Percentiles rank a stretch among this genome's conserved stretches.
Conservation (phyloP, 2,797 vertebrate species). For the Graptemys geographica region DNA sequence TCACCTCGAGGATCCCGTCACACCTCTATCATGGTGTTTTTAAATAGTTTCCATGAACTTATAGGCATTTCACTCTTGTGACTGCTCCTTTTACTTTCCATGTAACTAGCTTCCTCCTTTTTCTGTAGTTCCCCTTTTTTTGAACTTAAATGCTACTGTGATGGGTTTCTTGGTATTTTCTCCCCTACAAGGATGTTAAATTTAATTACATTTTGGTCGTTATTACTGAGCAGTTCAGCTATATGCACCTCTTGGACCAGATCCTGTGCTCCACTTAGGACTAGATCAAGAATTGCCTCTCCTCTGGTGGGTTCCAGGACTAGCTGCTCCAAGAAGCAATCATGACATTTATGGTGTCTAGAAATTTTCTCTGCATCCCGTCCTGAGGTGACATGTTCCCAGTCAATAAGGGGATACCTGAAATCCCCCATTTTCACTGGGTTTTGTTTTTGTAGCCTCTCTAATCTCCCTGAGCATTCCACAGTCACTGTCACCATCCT, state of each 20-base stretch:
- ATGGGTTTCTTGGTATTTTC: not conserved
- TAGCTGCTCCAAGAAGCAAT: not conserved
- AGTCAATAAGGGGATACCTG: not conserved
- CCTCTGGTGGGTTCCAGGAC: not conserved
- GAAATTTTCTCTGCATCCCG: not conserved
- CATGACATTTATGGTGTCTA: not conserved
- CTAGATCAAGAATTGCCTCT: not conserved
- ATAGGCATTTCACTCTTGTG: not conserved
- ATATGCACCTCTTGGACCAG: not conserved
- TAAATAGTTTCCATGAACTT: not conserved
- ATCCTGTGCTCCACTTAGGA: not conserved
- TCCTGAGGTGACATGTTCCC: not conserved
- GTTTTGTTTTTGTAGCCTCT: not conserved
- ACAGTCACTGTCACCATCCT: not conserved
- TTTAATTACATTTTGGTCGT: not conserved
- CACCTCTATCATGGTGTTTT: not conserved
- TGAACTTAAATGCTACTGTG: not conserved
- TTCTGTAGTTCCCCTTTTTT: not conserved
- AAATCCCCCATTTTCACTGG: not conserved
- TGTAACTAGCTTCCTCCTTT: not conserved
- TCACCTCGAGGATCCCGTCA: too few relatives aligned
- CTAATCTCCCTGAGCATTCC: not conserved
- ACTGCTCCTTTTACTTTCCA: not conserved
- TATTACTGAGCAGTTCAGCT: not conserved
- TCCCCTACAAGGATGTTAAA: not conserved